phyloP scores from a whole-genome alignment of 2,797 vertebrate species.

The Sebastes kiyomatsui region DNA sequence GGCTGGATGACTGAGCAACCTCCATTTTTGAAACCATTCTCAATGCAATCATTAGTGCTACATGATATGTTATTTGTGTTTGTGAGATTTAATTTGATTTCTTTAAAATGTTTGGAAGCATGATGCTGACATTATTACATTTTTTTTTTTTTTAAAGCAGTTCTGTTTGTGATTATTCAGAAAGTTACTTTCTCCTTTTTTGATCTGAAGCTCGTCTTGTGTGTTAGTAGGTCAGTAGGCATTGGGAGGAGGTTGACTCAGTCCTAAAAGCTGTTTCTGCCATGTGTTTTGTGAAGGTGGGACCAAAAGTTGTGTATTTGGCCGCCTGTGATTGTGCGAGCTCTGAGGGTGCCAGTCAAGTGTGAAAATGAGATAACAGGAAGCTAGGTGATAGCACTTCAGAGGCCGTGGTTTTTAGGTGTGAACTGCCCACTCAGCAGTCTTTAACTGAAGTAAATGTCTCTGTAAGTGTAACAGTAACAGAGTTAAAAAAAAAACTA shows the following conservation, averaged over 20 bases:
- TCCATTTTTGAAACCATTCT: background rate
- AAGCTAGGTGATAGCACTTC: conserved; percentile 61
- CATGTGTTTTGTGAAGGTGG: conserved; percentile 48
- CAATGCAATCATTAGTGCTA: background rate
- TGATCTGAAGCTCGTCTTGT: background rate
- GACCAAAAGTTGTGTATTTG: conserved; percentile 63
- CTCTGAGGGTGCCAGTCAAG: conserved; percentile 38
- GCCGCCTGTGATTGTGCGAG: conserved; percentile 46
- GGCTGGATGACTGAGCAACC: background rate
- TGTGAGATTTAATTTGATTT: background rate
- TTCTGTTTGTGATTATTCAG: background rate
- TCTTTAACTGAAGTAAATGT: conserved; percentile 16
- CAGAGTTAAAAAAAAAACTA: background rate
- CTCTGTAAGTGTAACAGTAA: background rate
- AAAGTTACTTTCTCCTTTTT: background rate
- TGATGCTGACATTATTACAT: background rate
- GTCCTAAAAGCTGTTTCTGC: conserved; percentile 21
- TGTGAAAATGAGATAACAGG: conserved; percentile 71
- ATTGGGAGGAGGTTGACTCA: conserved; percentile 9
- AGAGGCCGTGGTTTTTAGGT: conserved; percentile 32
- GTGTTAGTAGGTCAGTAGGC: conserved; percentile 40
- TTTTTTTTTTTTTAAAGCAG: background rate
- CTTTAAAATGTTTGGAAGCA: background rate
- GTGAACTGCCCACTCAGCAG: conserved; percentile 61
- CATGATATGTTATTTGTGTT: background rate